Evolutionary conservation across 2,888 invertebrate species (phyloP), one percentile per base, ranked within the genome.

Genomic region (Drosophila macrospina): DNA sequence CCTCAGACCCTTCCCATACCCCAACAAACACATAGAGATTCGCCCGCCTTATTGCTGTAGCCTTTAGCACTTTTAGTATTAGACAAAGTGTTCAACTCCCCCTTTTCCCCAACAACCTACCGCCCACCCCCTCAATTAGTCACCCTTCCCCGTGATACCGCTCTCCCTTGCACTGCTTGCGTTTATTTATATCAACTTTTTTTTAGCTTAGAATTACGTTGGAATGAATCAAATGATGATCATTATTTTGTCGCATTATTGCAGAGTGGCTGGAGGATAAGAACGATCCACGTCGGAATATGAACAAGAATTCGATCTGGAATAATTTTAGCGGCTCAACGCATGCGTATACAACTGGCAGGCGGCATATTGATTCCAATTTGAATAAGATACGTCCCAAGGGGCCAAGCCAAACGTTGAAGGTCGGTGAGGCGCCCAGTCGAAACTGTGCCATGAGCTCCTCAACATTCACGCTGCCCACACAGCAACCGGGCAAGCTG

Each of bases 401-500:
- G 91, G 95, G 95, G 55, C 94, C 94, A 72, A 95, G 95, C 78
- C 95, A 95, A 91, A 95, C 95, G 30, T 90, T 95, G 73, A 95
- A 95, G 91, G 94, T 94, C 91, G 78, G 66, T 56, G 74, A 72
- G 36, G 76, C 77, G 66, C 72, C 87, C 75, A 79, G 80, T 64
- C 83, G 89, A 30, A 88, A 87, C 52, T 87, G 88, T 75, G 78
- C 85, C 26, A 82, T 82, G 81, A 82, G 88, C 86, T 74, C 75
- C 39, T 82, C 81, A 37, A 82, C 81, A 39, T 82, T 82, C 57
- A 82, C 81, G 57, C 79, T 82, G 54, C 81, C 81, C 88, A 88
- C 88, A 59, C 91, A 95, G 94, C 97, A 97, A 95, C 97, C 97
- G 13, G 97, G 97, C 63, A 97, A 97, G 93, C 93, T 98, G 90